phyloP scores from a whole-genome alignment of 1,140 invertebrate genomes.

The Brachionus koreanus region DNA sequence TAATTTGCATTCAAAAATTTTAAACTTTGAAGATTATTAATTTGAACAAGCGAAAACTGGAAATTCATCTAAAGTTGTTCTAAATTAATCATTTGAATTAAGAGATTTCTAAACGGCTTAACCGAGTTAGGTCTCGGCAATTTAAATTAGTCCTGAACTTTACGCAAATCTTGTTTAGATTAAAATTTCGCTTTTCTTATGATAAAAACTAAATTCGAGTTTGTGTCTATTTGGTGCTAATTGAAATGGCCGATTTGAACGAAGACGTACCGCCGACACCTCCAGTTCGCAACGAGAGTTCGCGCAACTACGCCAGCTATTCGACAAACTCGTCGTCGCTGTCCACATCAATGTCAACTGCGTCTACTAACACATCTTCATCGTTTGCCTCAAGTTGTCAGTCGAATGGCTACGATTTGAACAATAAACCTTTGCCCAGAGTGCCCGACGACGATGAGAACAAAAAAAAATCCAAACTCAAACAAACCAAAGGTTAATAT shows the following conservation, averaged over 20 bases:
- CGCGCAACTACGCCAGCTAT: background rate
- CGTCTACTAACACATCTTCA: slow-evolving; percentile 1
- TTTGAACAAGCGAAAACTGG: background rate
- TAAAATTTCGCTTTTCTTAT: slow-evolving; percentile 17
- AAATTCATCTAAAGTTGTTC: background rate
- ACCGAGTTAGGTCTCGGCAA: background rate
- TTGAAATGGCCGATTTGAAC: background rate
- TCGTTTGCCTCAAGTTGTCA: slow-evolving; percentile 16
- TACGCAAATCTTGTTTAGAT: slow-evolving; percentile 23
- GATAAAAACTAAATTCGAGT: background rate
- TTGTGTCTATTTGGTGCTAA: slow-evolving; percentile 8
- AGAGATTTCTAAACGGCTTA: background rate
- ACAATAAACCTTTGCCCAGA: slow-evolving; percentile 26
- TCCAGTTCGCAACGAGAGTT: slow-evolving; percentile 31
- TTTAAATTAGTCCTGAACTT: slow-evolving; percentile 28
- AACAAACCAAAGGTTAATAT: slow-evolving; percentile 23
- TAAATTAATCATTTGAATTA: background rate
- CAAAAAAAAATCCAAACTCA: slow-evolving; percentile 28
- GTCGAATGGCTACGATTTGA: background rate
- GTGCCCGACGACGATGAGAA: slow-evolving; percentile 5
- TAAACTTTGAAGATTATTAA: slow-evolving; percentile 34
- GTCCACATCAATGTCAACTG: background rate
- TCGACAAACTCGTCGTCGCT: background rate
- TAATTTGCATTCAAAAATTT: slow-evolving; percentile 35
- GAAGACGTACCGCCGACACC: slow-evolving; percentile 28